Evolutionary conservation across 2,797 vertebrate species (phyloP).

Genomic region (Sciurus carolinensis): DNA sequence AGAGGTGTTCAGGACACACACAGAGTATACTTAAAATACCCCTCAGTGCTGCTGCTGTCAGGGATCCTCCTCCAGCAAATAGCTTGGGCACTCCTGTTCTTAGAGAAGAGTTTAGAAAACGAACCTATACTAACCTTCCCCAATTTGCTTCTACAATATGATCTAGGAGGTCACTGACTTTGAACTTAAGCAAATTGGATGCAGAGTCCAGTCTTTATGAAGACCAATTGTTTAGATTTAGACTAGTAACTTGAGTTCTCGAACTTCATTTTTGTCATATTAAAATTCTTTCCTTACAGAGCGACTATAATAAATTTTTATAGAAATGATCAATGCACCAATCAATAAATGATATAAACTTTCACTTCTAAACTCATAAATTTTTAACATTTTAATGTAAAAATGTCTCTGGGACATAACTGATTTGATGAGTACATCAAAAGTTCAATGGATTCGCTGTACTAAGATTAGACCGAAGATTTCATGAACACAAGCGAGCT

Average conservation of each 20-base stretch:
- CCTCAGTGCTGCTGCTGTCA: background rate
- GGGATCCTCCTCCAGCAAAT: background rate
- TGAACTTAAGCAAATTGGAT: background rate
- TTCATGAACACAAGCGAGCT: background rate
- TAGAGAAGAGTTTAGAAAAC: slow-evolving; percentile 14
- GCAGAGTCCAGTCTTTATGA: background rate
- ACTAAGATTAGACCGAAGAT: background rate
- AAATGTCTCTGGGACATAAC: background rate
- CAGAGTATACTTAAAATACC: background rate
- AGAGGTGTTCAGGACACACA: background rate
- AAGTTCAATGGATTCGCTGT: background rate
- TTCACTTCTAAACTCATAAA: background rate
- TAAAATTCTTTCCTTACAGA: background rate
- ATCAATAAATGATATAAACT: background rate
- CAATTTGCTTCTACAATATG: background rate
- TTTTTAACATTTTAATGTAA: slow-evolving; percentile 18
- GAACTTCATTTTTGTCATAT: background rate
- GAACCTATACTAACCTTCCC: background rate
- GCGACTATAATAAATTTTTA: background rate
- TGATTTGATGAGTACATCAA: background rate
- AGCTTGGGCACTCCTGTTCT: background rate
- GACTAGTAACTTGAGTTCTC: background rate
- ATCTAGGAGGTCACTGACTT: background rate
- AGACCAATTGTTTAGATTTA: background rate
- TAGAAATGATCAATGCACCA: background rate